Evolutionary conservation across 2,888 invertebrate species (phyloP).

Genomic region (Temnothorax rugatulus): DNA sequence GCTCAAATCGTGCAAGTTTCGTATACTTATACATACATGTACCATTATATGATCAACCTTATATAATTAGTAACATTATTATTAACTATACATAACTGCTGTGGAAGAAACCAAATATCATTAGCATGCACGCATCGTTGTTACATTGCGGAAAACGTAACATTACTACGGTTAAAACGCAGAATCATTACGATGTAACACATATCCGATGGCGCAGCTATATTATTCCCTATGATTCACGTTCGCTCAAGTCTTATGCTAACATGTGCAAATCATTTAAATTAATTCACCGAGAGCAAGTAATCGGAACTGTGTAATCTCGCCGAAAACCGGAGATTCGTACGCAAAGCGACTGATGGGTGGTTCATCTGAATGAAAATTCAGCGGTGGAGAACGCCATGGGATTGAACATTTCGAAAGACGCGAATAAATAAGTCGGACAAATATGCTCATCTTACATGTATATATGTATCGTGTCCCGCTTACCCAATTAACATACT

Average conservation of each 20-base stretch:
- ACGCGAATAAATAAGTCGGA: constrained; percentile 40
- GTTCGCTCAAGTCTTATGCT: constrained; percentile 4
- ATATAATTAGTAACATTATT: constrained; percentile 61
- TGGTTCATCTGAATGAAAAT: not conserved
- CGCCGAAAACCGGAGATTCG: not conserved
- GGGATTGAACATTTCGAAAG: constrained; percentile 26
- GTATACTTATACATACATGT: constrained; percentile 38
- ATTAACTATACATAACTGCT: constrained; percentile 61
- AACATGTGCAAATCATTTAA: constrained; percentile 1
- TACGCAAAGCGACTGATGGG: not conserved
- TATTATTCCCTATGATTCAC: not conserved
- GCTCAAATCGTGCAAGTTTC: constrained; percentile 19
- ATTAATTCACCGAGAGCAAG: constrained; percentile 9
- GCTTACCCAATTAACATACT: constrained; percentile 66
- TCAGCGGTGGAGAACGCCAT: constrained; percentile 2
- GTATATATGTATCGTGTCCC: constrained; percentile 20
- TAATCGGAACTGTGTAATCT: not conserved
- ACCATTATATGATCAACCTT: constrained; percentile 37
- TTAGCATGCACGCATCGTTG: constrained; percentile 31
- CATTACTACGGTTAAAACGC: not conserved
- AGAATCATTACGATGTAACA: constrained; percentile 5
- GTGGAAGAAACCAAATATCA: constrained; percentile 48
- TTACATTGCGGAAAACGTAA: constrained; percentile 26
- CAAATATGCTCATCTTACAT: constrained; percentile 41
- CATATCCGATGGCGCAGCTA: constrained; percentile 1